phyloP scores from a whole-genome alignment of 2,797 vertebrate genomes.

The Lerista edwardsae region DNA sequence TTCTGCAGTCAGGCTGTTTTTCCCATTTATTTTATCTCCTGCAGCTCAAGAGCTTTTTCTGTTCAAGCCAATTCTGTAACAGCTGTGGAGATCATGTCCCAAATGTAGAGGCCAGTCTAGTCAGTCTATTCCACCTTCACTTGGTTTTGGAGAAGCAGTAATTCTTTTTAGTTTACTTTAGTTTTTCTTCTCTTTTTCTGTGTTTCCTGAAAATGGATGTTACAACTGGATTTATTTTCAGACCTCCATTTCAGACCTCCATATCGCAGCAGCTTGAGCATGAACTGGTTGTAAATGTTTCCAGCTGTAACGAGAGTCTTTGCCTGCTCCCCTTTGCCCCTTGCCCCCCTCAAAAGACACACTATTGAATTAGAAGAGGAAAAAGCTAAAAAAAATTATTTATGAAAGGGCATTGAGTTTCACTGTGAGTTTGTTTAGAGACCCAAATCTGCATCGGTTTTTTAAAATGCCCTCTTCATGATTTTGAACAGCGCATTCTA shows the following conservation, averaged over 20 bases:
- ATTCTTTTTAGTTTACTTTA: not conserved
- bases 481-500: conserved; percentile 2
- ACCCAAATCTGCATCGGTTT: too few species aligned
- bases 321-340: too few species aligned
- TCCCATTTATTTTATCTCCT: not conserved
- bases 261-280: conserved; percentile 31
- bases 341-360: conserved; percentile 18
- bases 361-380: conserved; percentile 66
- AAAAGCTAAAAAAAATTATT: conserved; percentile 72
- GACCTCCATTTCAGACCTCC: too few species aligned
- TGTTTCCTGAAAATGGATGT: not conserved
- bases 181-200: not conserved
- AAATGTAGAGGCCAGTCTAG: not conserved
- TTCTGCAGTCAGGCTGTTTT: not conserved
- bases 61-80: conserved; percentile 15
- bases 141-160: conserved; percentile 40
- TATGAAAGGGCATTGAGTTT: conserved; percentile 71
- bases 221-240: conserved; percentile 35
- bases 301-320: conserved; percentile 44
- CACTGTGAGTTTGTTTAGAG: conserved; percentile 63
- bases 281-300: conserved; percentile 51
- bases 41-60: not conserved
- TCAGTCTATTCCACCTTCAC: conserved; percentile 3
- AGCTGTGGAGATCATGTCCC: not conserved
- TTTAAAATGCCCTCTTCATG: conserved; percentile 68